Base-by-base conservation (phyloP, 2,888 invertebrate genomes). In the Agrenia bidenticulata region DNA sequence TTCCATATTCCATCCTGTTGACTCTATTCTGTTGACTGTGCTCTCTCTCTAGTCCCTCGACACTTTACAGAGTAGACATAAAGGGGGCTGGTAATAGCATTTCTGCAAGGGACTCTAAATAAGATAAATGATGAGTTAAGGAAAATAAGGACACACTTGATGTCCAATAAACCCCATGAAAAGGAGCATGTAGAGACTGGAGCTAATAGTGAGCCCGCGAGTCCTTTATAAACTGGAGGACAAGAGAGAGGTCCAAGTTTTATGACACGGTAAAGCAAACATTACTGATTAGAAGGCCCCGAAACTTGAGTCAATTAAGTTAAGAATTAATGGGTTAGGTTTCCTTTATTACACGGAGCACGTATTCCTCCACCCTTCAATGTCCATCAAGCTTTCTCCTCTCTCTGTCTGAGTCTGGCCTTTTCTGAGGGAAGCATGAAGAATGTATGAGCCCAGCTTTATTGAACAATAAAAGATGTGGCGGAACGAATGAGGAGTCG, bases 241-340 rank as follows among this genome's bases (percentile, higher is more conserved):
- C 49, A 19, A 17, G n/a, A 7, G 11, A 17, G 19, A 7, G 41
- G 56, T 39, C 54, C 49, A 57, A 58, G 51, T 67, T 69, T 72
- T 72, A 69, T 66, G 67, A 67, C 64, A 41, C 41, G 63, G 61
- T 61, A 68, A 72, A 72, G 67, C 67, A 72, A 72, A 72, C 71
- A 72, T 69, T 68, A 64, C 68, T 71, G 71, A 71, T 71, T 71
- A 71, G 68, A 68, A 68, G 61, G 66, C 61, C 66, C 37, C 55
- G 27, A 57, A 57, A 57, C 39, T 57, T 57, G 68, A 71, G 71
- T 71, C 71, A 71, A 71, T 71, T 71, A 71, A 71, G 68, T 66
- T 66, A 65, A 54, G 68, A 68, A 71, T 71, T 71, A 71, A 71
- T 71, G 71, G 66, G 54, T 55, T 63, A 56, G 27, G 39, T 41